These are phyloP conservation scores for Forbesichthys papilliferus DNA, from an alignment of 2,113 vertebrate species.

Conservation along the genomic window DNA sequence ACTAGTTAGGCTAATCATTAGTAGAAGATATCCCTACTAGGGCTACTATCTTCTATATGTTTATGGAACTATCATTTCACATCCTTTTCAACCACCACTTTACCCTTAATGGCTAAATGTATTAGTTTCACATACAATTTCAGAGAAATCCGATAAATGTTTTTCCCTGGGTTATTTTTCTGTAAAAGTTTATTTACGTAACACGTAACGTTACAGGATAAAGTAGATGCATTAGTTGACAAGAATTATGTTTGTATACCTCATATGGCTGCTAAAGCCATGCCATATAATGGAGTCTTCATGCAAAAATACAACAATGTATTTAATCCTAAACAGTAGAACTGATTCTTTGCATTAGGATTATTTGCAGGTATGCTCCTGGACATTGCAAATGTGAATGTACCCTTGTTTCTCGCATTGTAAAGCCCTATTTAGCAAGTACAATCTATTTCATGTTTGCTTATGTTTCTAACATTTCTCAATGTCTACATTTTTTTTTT, in stretches of 20 bases:
- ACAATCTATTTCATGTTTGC: constrained; percentile 53
- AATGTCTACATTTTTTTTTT: constrained; percentile 16
- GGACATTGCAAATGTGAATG: constrained; percentile 45
- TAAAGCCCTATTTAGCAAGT: constrained; percentile 35
- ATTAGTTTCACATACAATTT: constrained; percentile 6
- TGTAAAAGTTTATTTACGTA: neutral
- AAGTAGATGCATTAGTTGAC: neutral
- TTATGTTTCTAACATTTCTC: constrained; percentile 39
- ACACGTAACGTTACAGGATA: neutral
- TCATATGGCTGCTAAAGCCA: constrained; percentile 51
- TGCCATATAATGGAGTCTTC: constrained; percentile 60
- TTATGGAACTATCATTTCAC: neutral
- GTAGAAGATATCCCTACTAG: neutral
- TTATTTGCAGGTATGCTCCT: constrained; percentile 25
- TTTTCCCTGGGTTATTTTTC: constrained; percentile 4
- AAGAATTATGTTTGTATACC: constrained; percentile 52
- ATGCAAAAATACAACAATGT: constrained; percentile 35
- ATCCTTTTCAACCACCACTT: neutral
- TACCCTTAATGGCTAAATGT: constrained; percentile 11
- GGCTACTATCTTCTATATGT: neutral
- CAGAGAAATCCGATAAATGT: neutral
- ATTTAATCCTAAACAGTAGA: constrained; percentile 21
- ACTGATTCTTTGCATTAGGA: constrained; percentile 57
- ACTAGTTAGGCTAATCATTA: neutral
- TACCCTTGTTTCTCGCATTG: constrained; percentile 27